Conservation (phyloP, 2,113 vertebrate genomes). For the Ophthalmolycus amberensis region DNA sequence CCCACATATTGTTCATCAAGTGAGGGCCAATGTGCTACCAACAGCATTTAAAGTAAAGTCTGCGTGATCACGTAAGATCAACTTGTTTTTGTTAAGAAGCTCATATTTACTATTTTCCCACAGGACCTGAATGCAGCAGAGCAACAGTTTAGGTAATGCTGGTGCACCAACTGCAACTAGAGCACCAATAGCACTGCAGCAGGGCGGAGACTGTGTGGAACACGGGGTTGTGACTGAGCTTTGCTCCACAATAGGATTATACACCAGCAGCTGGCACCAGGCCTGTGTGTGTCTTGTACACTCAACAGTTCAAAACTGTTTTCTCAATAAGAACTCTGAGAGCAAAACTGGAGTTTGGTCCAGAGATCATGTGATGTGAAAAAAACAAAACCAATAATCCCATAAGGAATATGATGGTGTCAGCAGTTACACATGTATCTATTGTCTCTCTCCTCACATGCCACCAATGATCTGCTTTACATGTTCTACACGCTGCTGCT, state of each 20-base stretch:
- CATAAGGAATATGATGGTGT: not conserved
- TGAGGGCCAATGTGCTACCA: too few species aligned
- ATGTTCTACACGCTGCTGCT: not conserved
- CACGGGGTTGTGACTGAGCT: constrained; percentile 39
- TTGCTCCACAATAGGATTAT: constrained; percentile 74
- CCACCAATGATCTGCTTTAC: not conserved
- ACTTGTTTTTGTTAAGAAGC: not conserved
- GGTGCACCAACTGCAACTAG: constrained; percentile 8
- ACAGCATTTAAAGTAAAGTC: not conserved
- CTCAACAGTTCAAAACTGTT: not conserved
- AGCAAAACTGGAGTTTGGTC: not conserved
- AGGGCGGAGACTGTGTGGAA: constrained; percentile 22
- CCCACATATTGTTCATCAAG: not conserved
- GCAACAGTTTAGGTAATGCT: constrained; percentile 10
- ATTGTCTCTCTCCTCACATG: constrained; percentile 3
- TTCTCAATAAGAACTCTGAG: not conserved
- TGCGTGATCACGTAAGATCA: not conserved
- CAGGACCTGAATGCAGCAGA: constrained; percentile 16
- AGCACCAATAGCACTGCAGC: constrained; percentile 32
- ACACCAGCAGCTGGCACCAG: constrained; percentile 61
- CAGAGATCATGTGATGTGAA: not conserved
- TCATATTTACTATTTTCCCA: not conserved
- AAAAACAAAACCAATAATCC: not conserved
- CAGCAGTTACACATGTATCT: not conserved
- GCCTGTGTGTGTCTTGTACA: not conserved